A percentile compares a stretch with the other conserved stretches of the same genome.
Evolutionary conservation across 37 sponge, comb jelly and placozoan species (phyloP).

Genomic region (Axinella damicornis): DNA sequence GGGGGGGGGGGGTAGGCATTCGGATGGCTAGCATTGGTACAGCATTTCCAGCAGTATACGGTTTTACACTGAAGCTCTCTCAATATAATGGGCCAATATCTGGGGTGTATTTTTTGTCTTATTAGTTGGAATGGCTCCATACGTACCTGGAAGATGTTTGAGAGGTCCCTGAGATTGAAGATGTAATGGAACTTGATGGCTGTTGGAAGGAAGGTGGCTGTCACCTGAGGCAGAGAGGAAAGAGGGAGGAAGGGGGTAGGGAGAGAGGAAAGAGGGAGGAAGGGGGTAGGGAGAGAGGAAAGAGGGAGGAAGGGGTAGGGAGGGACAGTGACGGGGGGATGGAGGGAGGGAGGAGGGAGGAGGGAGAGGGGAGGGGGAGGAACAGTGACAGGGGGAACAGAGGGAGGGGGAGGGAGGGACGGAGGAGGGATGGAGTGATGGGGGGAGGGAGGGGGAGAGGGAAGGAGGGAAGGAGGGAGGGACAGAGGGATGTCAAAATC

Average conservation of each 20-base stretch:
- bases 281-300: not conserved
- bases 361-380: not conserved
- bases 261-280: not conserved
- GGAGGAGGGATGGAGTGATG: not conserved
- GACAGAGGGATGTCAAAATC: too few relatives aligned
- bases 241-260: not conserved
- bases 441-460: not conserved
- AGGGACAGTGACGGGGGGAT: not conserved
- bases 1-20: not conserved
- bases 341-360: not conserved
- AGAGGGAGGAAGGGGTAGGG: not conserved
- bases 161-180: constrained; percentile 97
- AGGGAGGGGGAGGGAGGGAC: not conserved
- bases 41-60: too few relatives aligned
- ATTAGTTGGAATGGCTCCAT: not conserved
- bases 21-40: not conserved
- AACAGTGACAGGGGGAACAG: not conserved
- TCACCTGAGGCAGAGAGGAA: constrained; percentile 21
- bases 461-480: not conserved
- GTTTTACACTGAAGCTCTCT: too few relatives aligned
- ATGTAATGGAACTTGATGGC: constrained; percentile 99
- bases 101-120: too few relatives aligned
- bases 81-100: too few relatives aligned
- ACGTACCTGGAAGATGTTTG: constrained; percentile 96
- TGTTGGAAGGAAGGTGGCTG: constrained; percentile 95